Conservation (phyloP, 2,113 vertebrate genomes). For the Callipepla californica region DNA sequence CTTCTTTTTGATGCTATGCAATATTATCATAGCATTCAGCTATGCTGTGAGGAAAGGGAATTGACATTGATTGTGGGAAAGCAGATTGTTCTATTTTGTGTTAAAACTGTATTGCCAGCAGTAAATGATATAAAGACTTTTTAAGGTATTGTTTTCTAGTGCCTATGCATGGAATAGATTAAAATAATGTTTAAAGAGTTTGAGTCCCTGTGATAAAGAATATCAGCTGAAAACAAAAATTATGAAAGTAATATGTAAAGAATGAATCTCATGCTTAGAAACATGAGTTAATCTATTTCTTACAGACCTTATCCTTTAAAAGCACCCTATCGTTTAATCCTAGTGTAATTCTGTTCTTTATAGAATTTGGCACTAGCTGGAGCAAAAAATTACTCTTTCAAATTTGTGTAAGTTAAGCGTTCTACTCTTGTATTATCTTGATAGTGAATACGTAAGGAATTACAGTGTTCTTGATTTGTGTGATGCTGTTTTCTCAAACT, state of each 20-base stretch:
- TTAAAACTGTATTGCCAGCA: not conserved
- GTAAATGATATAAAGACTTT: not conserved
- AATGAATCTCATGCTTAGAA: not conserved
- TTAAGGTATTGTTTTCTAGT: not conserved
- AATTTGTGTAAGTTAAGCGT: not conserved
- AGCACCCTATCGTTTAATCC: not conserved
- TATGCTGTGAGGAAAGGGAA: not conserved
- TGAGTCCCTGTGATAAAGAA: not conserved
- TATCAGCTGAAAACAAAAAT: not conserved
- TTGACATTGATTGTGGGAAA: not conserved
- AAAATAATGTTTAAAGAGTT: not conserved
- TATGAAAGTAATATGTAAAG: not conserved
- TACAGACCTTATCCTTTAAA: not conserved
- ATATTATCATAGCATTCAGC: not conserved
- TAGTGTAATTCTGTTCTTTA: not conserved
- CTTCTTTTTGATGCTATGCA: not conserved
- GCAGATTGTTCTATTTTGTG: not conserved
- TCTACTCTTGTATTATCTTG: not conserved
- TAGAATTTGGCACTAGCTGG: not conserved
- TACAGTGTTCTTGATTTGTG: not conserved
- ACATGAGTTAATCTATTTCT: accelerated
- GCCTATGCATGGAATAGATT: not conserved
- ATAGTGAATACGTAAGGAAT: not conserved
- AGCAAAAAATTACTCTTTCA: not conserved
- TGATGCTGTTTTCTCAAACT: not conserved